Percentiles rank a stretch among this genome's conserved stretches.
phyloP scores from a whole-genome alignment of 2,113 vertebrate genomes.

The Sylvia atricapilla region DNA sequence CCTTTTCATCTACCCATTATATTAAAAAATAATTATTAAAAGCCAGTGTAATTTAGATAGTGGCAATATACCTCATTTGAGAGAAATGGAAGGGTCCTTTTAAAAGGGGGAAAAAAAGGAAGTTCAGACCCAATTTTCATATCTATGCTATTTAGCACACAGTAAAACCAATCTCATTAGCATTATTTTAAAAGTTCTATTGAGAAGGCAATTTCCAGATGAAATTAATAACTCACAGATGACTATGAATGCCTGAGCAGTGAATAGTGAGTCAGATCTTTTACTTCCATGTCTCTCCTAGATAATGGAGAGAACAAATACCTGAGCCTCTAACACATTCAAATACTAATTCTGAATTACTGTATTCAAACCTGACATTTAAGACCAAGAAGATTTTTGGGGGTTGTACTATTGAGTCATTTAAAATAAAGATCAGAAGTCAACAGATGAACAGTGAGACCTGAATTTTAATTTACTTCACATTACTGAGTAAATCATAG shows the following conservation, averaged over 20 bases:
- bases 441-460: not conserved
- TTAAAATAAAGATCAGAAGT: not conserved
- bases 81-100: not conserved
- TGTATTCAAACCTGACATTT: not conserved
- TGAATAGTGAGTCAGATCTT: not conserved
- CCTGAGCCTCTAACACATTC: not conserved
- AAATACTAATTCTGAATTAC: not conserved
- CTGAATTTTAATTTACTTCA: not conserved
- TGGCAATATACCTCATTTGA: not conserved
- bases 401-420: not conserved
- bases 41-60: not conserved
- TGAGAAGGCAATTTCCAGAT: not conserved
- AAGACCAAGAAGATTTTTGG: not conserved
- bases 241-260: not conserved
- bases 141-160: not conserved
- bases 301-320: not conserved
- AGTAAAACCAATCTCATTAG: not conserved
- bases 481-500: not conserved
- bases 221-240: not conserved
- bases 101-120: not conserved
- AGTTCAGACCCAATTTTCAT: not conserved
- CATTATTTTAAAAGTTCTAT: not conserved
- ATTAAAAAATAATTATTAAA: not conserved
- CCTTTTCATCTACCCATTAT: not conserved
- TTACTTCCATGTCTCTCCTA: not conserved